Evolutionary conservation across 2,113 vertebrate species (phyloP).

Genomic region (Aleadryas rufinucha): DNA sequence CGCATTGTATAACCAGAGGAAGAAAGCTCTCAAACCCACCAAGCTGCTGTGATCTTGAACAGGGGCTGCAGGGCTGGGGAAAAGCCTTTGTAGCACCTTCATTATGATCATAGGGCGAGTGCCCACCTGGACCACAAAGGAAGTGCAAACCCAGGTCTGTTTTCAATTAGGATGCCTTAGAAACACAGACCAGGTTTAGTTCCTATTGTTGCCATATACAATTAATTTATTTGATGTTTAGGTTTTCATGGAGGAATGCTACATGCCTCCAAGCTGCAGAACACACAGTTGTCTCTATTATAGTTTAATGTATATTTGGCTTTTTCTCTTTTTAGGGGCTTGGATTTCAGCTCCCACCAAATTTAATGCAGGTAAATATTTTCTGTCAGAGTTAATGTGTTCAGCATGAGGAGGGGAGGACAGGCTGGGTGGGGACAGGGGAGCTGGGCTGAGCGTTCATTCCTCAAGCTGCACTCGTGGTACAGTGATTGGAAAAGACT

Average conservation of each 20-base stretch:
- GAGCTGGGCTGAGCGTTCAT: background rate
- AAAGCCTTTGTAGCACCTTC: slow-evolving; percentile 37
- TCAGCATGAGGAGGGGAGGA: background rate
- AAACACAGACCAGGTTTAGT: slow-evolving; percentile 11
- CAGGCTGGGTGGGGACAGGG: background rate
- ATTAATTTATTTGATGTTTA: slow-evolving; percentile 30
- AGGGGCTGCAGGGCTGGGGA: slow-evolving; percentile 36
- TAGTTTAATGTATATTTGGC: background rate
- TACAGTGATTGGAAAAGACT: background rate
- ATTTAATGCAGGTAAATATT: background rate
- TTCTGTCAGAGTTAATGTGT: background rate
- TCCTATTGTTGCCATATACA: background rate
- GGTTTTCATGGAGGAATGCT: background rate
- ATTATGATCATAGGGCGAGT: slow-evolving; percentile 24
- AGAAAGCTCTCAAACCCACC: slow-evolving; percentile 28
- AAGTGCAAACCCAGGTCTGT: slow-evolving; percentile 43
- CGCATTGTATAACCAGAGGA: slow-evolving; percentile 19
- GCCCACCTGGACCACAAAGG: slow-evolving; percentile 63
- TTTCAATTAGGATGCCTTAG: slow-evolving; percentile 57
- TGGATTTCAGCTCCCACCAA: background rate
- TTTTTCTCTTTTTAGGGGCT: background rate
- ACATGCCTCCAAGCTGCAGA: background rate
- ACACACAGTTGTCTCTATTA: background rate
- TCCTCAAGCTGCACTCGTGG: background rate
- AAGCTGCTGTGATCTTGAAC: slow-evolving; percentile 40